Conservation (phyloP, 1,140 invertebrate species). For the Drosophila orosa region DNA sequence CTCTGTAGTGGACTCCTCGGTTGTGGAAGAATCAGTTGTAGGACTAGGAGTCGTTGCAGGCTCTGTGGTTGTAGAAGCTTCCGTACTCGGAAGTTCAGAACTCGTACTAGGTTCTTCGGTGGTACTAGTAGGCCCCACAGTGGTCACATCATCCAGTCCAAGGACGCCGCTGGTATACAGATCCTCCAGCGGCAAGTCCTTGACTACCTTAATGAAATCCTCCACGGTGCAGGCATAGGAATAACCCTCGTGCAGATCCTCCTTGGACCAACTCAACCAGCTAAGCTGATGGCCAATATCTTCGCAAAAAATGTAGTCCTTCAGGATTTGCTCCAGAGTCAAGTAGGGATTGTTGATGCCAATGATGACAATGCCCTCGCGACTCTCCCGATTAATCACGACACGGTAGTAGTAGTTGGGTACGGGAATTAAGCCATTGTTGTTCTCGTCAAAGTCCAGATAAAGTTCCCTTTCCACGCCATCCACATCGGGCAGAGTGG, state of each 20-base stretch:
- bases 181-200: slow-evolving; percentile 76
- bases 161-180: slow-evolving; percentile 70
- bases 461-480: slow-evolving; percentile 85
- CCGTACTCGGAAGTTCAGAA: not conserved
- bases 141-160: slow-evolving; percentile 61
- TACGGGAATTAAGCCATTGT: slow-evolving; percentile 84
- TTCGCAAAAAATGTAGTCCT: slow-evolving; percentile 85
- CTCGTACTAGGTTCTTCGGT: slow-evolving; percentile 2
- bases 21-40: slow-evolving; percentile 13
- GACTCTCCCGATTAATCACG: slow-evolving; percentile 84
- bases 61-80: slow-evolving; percentile 1
- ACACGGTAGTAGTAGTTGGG: slow-evolving; percentile 87
- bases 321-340: slow-evolving; percentile 64
- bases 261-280: slow-evolving; percentile 85
- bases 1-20: slow-evolving; percentile 11
- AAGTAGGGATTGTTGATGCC: slow-evolving; percentile 87
- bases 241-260: slow-evolving; percentile 86
- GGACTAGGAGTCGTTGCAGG: not conserved
- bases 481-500: slow-evolving; percentile 85
- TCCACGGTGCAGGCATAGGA: slow-evolving; percentile 88
- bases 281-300: slow-evolving; percentile 85
- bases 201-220: slow-evolving; percentile 86
- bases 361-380: slow-evolving; percentile 85
- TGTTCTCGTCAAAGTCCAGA: slow-evolving; percentile 84
- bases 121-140: slow-evolving; percentile 7